Evolutionary conservation across 1,140 invertebrate genomes (phyloP).

Genomic region (Philotrypesis tridentata): DNA sequence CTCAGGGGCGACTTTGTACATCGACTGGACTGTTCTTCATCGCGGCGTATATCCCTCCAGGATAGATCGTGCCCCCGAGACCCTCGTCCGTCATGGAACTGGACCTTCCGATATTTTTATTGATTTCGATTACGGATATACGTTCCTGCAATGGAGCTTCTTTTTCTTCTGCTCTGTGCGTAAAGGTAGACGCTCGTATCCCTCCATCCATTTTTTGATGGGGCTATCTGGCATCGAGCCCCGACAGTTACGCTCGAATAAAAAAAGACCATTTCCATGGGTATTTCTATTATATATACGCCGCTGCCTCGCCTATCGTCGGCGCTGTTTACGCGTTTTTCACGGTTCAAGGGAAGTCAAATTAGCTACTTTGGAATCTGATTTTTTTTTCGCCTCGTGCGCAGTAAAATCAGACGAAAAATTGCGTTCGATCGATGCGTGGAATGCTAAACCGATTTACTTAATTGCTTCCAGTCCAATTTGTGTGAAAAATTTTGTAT

Average conservation of each 20-base stretch:
- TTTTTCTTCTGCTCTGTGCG: not conserved
- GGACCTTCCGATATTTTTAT: slow-evolving; percentile 65
- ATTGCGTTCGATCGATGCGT: too few relatives aligned
- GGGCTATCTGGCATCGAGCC: not conserved
- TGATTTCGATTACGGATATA: slow-evolving; percentile 65
- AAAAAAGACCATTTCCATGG: not conserved
- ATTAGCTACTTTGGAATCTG: not conserved
- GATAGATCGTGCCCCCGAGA: slow-evolving; percentile 73
- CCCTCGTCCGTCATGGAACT: slow-evolving; percentile 67
- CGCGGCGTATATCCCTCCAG: slow-evolving; percentile 59
- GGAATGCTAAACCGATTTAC: too few relatives aligned
- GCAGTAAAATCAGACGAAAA: not conserved
- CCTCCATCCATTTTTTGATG: not conserved
- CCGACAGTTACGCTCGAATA: not conserved
- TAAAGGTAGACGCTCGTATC: not conserved
- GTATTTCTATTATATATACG: not conserved
- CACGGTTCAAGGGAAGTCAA: not conserved
- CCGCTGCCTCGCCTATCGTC: not conserved
- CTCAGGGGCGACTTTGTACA: slow-evolving; percentile 65
- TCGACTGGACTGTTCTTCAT: slow-evolving; percentile 64
- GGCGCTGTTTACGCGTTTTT: not conserved
- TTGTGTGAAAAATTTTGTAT: too few relatives aligned
- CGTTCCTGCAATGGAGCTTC: not conserved
- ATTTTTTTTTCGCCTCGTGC: not conserved
- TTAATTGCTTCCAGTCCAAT: too few relatives aligned